Conservation (phyloP, 1,140 invertebrate species). For the Pseudomyrmex concolor region DNA sequence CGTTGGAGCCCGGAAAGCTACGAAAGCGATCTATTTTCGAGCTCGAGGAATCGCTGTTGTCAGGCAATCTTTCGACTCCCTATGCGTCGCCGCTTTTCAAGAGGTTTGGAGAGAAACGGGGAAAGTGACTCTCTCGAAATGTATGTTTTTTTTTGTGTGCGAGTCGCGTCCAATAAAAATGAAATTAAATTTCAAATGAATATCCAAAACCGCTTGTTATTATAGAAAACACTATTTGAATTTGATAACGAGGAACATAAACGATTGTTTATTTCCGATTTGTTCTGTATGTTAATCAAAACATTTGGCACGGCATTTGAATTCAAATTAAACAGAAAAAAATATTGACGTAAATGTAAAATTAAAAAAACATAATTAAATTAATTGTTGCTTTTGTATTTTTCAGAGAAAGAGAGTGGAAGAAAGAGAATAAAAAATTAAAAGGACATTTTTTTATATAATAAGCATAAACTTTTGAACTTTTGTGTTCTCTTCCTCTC, state of each 20-base stretch:
- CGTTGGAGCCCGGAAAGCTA: slow-evolving; percentile 33
- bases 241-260: too few species aligned
- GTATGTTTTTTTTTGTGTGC: neutral
- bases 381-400: too few species aligned
- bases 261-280: too few species aligned
- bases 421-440: neutral
- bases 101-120: slow-evolving; percentile 43
- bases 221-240: too few species aligned
- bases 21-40: slow-evolving; percentile 68
- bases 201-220: too few species aligned
- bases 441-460: neutral
- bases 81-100: slow-evolving; percentile 26
- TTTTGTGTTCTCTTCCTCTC: slow-evolving; percentile 18
- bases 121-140: slow-evolving; percentile 13
- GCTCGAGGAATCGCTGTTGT: slow-evolving; percentile 68
- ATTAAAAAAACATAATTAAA: too few species aligned
- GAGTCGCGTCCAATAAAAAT: neutral
- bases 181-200: neutral
- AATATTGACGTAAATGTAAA: too few species aligned
- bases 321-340: too few species aligned
- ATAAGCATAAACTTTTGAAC: neutral
- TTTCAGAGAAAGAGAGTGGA: too few species aligned
- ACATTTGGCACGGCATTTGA: too few species aligned
- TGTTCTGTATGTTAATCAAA: too few species aligned
- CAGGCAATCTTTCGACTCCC: slow-evolving; percentile 33